Evolutionary conservation across 2,113 vertebrate species (phyloP).

Genomic region (Neolamprologus longior): DNA sequence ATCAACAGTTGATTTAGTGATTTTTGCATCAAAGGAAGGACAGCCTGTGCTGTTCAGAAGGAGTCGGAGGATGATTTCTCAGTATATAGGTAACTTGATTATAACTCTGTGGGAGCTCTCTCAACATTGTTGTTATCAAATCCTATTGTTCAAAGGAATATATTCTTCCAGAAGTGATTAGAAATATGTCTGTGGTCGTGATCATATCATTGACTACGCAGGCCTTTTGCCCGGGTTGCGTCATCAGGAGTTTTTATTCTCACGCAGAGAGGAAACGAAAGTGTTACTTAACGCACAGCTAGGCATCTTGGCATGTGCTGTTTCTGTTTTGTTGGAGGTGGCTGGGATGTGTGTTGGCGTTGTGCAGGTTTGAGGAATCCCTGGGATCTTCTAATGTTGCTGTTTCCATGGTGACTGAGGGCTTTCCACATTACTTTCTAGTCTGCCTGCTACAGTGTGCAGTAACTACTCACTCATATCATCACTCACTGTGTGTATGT

Average conservation of each 20-base stretch:
- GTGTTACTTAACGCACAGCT: background rate
- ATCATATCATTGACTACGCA: background rate
- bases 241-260: background rate
- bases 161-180: background rate
- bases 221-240: background rate
- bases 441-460: background rate
- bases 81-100: background rate
- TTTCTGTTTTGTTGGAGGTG: background rate
- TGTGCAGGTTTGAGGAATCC: slow-evolving; percentile 49
- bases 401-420: slow-evolving; percentile 57
- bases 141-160: background rate
- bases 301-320: background rate
- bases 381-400: slow-evolving; percentile 51
- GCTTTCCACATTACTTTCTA: slow-evolving; percentile 24
- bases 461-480: background rate
- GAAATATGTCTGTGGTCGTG: background rate
- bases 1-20: background rate
- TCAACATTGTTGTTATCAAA: background rate
- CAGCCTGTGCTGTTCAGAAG: background rate
- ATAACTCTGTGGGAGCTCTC: background rate
- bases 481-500: background rate
- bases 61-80: background rate
- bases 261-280: background rate
- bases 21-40: background rate
- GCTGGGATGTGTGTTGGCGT: background rate